Percentiles rank a stretch among this genome's conserved stretches.
Conservation (phyloP, 1,140 invertebrate genomes). For the Hyphantria cunea region DNA sequence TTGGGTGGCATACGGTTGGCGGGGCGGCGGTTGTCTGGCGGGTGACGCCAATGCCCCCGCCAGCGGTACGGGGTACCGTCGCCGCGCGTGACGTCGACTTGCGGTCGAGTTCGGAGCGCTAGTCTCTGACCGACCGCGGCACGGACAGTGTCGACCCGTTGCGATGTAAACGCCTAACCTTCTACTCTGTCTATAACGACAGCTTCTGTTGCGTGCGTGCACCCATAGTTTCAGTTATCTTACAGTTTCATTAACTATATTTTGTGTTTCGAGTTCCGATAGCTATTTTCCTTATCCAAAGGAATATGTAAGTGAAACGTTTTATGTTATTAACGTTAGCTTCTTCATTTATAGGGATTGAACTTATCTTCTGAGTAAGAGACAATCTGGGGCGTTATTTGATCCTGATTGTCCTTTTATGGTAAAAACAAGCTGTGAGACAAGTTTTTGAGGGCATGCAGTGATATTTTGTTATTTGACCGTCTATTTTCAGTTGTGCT, state of each 20-base stretch:
- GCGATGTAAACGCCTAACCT: constrained; percentile 76
- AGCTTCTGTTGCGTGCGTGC: constrained; percentile 66
- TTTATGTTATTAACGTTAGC: constrained; percentile 61
- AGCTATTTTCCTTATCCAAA: background rate
- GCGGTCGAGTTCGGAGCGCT: constrained; percentile 34
- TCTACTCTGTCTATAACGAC: constrained; percentile 70
- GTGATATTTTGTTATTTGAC: background rate
- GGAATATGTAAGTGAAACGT: constrained; percentile 70
- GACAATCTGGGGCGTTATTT: constrained; percentile 3
- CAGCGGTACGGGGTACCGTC: constrained; percentile 35
- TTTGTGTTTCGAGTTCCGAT: constrained; percentile 43
- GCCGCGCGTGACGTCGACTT: constrained; percentile 49
- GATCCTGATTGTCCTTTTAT: constrained; percentile 47
- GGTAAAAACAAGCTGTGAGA: constrained; percentile 53
- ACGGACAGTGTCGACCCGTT: constrained; percentile 72
- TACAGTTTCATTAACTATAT: constrained; percentile 52
- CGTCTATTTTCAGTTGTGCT: background rate
- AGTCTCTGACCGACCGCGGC: constrained; percentile 69
- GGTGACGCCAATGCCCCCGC: constrained; percentile 59
- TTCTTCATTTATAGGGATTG: constrained; percentile 53
- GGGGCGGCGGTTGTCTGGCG: constrained; percentile 34
- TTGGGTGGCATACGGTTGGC: background rate
- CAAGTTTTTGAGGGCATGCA: constrained; percentile 32
- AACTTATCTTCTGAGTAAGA: constrained; percentile 45
- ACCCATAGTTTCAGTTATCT: constrained; percentile 53